Base-by-base conservation (phyloP, 2,113 vertebrate genomes). In the Enhydra lutris region DNA sequence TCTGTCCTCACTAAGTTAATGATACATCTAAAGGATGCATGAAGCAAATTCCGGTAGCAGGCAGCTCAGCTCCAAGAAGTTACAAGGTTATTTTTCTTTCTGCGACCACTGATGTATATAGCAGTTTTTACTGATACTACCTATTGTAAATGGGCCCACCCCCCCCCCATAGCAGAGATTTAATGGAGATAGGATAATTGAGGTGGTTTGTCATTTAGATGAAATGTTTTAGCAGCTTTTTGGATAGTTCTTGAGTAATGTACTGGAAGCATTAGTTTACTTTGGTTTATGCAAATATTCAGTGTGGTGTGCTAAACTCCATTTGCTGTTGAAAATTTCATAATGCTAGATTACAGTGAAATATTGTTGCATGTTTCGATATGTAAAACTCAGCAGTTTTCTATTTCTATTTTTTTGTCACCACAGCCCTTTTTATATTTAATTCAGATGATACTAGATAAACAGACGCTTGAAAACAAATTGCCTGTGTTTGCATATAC, bases 41-140 rank as follows among this genome's bases (percentile, higher is more conserved):
- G 61, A 73, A 94, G 85, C 79, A 95, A 89, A 92, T 93, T 95
- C 76, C 15, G 86, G 84, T 79, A 95, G 87, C 78, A 94, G 84
- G 80, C 29, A 79, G 63, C 55, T 92, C 63, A 81, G 73, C 84
- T 97, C 80, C 57, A 67, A 96, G 92, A 91, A 94, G 96, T 92
- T 97, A 90, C 67, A 90, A 94, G 87, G 52, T 96, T 96, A 94
- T 97, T 97, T 96, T 97, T 98, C 84, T 97, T 96, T 96, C 94
- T 85, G 84, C 65, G 95, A 93, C 36, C 69, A 57, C 57, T 88
- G 87, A 97, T 97, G 45, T 89, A 57, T 89, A 67, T 10, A 93
- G 73, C 52, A 71, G 57, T 91, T 91, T 78, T 93, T 96, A 96
- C 84, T 96, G 95, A 94, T 96, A 92, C 76, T 78, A 95, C 80